These are phyloP conservation scores for Parazoanthus darwini DNA, from an alignment of 92 coral and sea anemone species.

Conservation along the genomic window DNA sequence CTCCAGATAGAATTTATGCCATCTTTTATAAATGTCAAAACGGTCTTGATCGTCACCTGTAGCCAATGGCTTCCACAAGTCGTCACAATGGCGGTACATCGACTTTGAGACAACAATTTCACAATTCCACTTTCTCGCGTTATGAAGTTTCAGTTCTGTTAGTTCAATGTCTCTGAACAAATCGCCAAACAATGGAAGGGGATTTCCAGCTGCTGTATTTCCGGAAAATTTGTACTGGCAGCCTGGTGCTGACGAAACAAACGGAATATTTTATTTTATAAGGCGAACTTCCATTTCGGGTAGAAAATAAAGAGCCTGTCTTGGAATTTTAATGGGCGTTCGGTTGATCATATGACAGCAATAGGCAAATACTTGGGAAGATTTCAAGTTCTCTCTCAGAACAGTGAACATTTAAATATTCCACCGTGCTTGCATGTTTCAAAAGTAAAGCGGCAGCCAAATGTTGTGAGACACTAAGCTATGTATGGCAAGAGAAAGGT, in stretches of 20 bases:
- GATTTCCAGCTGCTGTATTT: not conserved
- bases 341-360: too few relatives aligned
- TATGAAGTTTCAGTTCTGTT: not conserved
- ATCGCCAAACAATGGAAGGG: not conserved
- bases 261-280: not conserved
- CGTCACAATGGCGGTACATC: not conserved
- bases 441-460: too few relatives aligned
- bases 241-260: not conserved
- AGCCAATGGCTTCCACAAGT: not conserved
- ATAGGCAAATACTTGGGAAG: too few relatives aligned
- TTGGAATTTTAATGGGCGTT: too few relatives aligned
- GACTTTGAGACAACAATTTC: not conserved
- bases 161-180: not conserved
- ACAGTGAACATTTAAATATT: too few relatives aligned
- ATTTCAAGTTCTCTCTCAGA: too few relatives aligned
- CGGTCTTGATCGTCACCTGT: not conserved
- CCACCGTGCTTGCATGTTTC: too few relatives aligned
- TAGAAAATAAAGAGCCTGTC: too few relatives aligned
- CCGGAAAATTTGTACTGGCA: not conserved
- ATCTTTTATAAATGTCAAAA: not conserved
- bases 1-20: not conserved
- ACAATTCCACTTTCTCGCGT: not conserved
- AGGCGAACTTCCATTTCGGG: not conserved
- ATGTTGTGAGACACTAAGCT: too few relatives aligned
- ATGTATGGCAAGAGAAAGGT: too few relatives aligned